Conservation (phyloP, 2,888 invertebrate genomes). For the Arrhopalites spinosus region DNA sequence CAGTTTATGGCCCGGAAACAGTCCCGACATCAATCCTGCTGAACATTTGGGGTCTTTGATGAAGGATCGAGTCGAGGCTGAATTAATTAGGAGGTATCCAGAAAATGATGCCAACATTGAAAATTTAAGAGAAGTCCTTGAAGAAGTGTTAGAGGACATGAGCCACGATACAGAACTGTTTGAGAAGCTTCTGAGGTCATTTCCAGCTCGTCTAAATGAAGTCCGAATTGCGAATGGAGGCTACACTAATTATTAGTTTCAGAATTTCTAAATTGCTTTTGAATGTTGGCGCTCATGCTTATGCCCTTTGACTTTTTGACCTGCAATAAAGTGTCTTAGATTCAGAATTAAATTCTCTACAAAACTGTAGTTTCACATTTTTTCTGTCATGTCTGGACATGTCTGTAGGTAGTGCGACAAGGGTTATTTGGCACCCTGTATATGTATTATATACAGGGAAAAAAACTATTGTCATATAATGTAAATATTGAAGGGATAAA, state of each 20-base stretch:
- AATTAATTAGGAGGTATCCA: constrained; percentile 1
- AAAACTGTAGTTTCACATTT: too few species aligned
- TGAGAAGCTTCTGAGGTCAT: constrained; percentile 6
- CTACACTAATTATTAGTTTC: constrained; percentile 21
- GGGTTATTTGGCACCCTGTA: too few species aligned
- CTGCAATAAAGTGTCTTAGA: too few species aligned
- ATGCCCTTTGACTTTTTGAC: too few species aligned
- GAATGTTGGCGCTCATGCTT: too few species aligned
- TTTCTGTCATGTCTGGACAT: too few species aligned
- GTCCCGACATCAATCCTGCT: constrained; percentile 14
- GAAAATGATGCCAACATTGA: not conserved
- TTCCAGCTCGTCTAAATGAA: constrained; percentile 10
- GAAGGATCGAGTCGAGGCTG: constrained; percentile 9
- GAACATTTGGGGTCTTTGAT: constrained; percentile 14
- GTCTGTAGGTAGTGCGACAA: too few species aligned
- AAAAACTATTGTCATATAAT: too few species aligned
- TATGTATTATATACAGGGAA: too few species aligned
- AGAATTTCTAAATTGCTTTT: too few species aligned
- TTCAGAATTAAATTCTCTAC: too few species aligned
- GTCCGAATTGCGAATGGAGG: constrained; percentile 19
- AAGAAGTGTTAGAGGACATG: constrained; percentile 8
- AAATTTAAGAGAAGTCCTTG: not conserved
- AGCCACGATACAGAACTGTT: constrained; percentile 12
- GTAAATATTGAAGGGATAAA: too few species aligned
- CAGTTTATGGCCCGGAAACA: constrained; percentile 16